Base-by-base conservation (phyloP, 1,140 invertebrate species). In the Andricus grossulariae region DNA sequence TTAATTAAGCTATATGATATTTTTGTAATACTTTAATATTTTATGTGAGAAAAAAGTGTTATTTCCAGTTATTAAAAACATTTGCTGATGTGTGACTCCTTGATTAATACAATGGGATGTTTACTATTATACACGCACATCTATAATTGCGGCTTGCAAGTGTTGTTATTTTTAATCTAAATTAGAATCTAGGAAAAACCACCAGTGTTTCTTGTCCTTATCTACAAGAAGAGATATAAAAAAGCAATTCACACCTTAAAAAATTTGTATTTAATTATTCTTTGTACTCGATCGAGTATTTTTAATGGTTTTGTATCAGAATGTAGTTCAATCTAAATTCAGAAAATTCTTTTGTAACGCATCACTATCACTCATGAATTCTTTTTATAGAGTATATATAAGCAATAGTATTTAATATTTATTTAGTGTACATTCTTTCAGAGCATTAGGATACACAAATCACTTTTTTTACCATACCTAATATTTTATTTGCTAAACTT, bases 141-240 rank as follows among this genome's bases (percentile, higher is more conserved):
- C 25, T 32, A 66, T 13, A 66, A 66, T 66, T 66, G 57, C 25
- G 57, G 21, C 57, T 66, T 66, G 32, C 57, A 25, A 66, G 57
- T 39, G 25, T 66, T 21, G 39, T 66, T 66, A 66, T 66, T 66
- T 66, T 13, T 16, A 32, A 66, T 66, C 57, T 66, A 66, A 66
- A 66, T 39, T 66, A 66, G 57, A 12, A 66, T 66, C 57, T 66
- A 66, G 39, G 57, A 21, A 66, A 21, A 66, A 21, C 32, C 39
- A 66, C 32, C 57, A 66, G 57, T 66, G 25, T 32, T 66, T 66
- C 25, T 39, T 66, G 60, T 66, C 13, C 32, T 66, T 39, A 11
- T 45, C 8, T 39, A 45, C 25, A 66, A 39, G 60, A 39, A 13
- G 32, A 66, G 60, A 66, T 66, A 66, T 39, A 66, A n/a, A 16